These are phyloP conservation scores for Silurus asotus DNA, from an alignment of 2,113 vertebrate species.

Conservation along the genomic window DNA sequence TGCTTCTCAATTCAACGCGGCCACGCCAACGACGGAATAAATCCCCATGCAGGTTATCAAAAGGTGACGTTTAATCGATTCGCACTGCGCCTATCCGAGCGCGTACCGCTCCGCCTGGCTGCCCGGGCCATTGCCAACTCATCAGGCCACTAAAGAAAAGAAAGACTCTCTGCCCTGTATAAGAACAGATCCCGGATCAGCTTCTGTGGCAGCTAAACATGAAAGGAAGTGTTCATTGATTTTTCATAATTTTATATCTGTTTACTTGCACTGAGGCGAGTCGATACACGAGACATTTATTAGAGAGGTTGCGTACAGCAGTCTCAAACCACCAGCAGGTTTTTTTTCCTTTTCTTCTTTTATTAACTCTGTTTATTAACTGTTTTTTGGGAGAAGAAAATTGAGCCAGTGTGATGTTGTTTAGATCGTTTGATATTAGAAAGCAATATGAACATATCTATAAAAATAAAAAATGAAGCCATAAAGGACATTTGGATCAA, in stretches of 20 bases:
- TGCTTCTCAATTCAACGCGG: conserved; percentile 42
- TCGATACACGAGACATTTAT: conserved; percentile 20
- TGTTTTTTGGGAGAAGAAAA: neutral
- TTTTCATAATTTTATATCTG: conserved; percentile 22
- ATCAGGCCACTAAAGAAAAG: conserved; percentile 27
- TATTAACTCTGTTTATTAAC: conserved; percentile 18
- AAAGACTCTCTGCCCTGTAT: neutral
- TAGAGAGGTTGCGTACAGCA: conserved; percentile 8
- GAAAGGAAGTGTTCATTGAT: conserved; percentile 2
- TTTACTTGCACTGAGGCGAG: conserved; percentile 1
- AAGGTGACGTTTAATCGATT: conserved; percentile 50
- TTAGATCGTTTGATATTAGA: neutral
- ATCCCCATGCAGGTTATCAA: conserved; percentile 50
- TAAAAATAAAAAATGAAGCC: no score
- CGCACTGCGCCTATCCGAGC: conserved; percentile 32
- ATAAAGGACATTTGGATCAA: no score
- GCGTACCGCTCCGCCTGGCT: conserved; percentile 35
- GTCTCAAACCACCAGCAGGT: neutral
- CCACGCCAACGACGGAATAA: conserved; percentile 48
- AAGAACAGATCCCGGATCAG: conserved; percentile 33
- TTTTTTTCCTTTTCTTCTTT: neutral
- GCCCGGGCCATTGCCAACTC: conserved; percentile 19
- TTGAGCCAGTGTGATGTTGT: neutral
- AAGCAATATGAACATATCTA: neutral
- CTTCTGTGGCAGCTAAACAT: neutral